Evolutionary conservation across 2,113 vertebrate species (phyloP).

Genomic region (Urocitellus parryii): DNA sequence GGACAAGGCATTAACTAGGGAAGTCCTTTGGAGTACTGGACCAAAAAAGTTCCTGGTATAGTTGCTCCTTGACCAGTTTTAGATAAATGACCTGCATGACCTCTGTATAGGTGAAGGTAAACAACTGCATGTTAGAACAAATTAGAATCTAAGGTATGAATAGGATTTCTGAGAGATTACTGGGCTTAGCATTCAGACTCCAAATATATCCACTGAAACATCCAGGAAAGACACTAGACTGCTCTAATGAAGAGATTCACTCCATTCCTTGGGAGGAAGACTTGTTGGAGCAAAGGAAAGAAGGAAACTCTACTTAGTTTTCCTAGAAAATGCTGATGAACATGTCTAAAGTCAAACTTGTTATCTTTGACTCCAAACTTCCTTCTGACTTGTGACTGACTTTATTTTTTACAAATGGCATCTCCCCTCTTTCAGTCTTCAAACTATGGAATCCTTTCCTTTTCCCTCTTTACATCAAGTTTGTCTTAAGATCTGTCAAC

Average conservation of each 20-base stretch:
- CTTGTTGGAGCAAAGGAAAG: constrained; percentile 1
- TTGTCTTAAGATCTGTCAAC: neutral
- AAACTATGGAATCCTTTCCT: neutral
- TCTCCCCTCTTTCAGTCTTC: constrained; percentile 15
- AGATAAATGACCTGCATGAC: neutral
- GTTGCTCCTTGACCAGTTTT: neutral
- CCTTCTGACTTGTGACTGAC: constrained; percentile 37
- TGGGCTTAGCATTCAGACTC: neutral
- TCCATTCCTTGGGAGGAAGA: neutral
- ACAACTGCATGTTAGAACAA: constrained; percentile 11
- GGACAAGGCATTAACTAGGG: neutral
- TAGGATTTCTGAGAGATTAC: neutral
- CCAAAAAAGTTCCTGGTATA: neutral
- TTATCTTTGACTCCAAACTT: neutral
- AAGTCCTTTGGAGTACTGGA: neutral
- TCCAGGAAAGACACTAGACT: neutral
- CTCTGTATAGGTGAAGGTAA: neutral
- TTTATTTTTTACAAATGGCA: neutral
- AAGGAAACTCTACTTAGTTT: neutral
- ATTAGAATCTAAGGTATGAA: neutral
- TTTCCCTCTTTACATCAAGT: neutral
- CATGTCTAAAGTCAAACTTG: constrained; percentile 4
- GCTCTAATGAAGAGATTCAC: neutral
- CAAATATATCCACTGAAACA: neutral
- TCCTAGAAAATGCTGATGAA: constrained; percentile 24